Evolutionary conservation across 2,113 vertebrate genomes (phyloP).

Genomic region (Dissostichus mawsoni): DNA sequence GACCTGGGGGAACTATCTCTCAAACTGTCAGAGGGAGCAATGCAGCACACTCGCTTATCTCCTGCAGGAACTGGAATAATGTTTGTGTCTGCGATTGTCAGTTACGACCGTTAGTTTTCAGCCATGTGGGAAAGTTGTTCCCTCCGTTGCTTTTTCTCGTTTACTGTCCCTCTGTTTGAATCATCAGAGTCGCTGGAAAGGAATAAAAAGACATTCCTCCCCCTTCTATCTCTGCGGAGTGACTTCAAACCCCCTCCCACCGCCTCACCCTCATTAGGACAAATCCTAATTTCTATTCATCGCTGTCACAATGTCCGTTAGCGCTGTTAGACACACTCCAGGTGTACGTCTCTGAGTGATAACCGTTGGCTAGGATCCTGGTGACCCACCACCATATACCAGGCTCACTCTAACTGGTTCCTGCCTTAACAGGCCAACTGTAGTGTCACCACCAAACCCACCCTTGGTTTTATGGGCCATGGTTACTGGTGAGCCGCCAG

Average conservation of each 20-base stretch:
- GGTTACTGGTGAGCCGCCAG: constrained; percentile 54
- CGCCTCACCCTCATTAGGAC: constrained; percentile 20
- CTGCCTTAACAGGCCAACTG: constrained; percentile 24
- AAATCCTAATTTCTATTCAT: constrained; percentile 31
- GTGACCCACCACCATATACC: constrained; percentile 25
- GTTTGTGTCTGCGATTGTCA: constrained; percentile 13
- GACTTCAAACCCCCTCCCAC: background rate
- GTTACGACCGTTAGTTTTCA: constrained; percentile 34
- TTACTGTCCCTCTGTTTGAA: constrained; percentile 53
- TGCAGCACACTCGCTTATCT: background rate
- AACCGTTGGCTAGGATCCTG: constrained; percentile 1
- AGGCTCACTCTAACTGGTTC: background rate
- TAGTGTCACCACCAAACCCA: constrained; percentile 32
- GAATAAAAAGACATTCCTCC: constrained; percentile 27
- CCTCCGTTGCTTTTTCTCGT: constrained; percentile 25
- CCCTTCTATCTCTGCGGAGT: constrained; percentile 26
- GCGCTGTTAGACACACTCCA: constrained; percentile 22
- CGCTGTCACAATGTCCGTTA: constrained; percentile 11
- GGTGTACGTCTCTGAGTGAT: background rate
- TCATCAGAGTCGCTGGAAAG: constrained; percentile 40
- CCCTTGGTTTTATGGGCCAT: constrained; percentile 55
- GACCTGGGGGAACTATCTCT: constrained; percentile 14
- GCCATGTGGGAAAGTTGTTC: constrained; percentile 42
- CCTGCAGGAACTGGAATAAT: background rate
- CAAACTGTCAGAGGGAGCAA: constrained; percentile 21